Evolutionary conservation across 2,113 vertebrate genomes (phyloP).

Genomic region (Coregonus clupeaformis): DNA sequence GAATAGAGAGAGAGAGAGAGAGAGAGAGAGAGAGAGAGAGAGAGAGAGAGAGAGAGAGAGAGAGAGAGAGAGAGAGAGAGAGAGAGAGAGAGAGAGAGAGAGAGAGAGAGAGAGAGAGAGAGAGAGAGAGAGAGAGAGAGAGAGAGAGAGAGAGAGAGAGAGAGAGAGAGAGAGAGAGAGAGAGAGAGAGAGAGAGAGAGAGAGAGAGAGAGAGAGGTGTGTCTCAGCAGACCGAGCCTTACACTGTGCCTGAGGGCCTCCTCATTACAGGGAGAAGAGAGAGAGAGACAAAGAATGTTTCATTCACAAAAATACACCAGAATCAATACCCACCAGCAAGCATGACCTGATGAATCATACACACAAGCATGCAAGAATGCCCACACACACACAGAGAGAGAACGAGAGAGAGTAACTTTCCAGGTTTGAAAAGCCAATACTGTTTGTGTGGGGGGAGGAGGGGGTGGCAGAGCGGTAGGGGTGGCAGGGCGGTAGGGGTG

Average conservation of each 20-base stretch:
- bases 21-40: background rate
- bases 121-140: background rate
- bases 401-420: background rate
- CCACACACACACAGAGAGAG: background rate
- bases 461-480: too few species aligned
- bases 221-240: background rate
- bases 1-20: background rate
- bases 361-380: background rate
- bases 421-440: background rate
- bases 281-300: constrained; percentile 25
- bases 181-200: background rate
- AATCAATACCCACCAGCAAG: background rate
- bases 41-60: background rate
- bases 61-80: background rate
- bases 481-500: too few species aligned
- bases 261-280: constrained; percentile 12
- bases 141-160: background rate
- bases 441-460: background rate
- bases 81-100: background rate
- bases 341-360: constrained; percentile 5
- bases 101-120: background rate
- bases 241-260: background rate
- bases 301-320: constrained; percentile 34
- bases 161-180: background rate
- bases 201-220: background rate